Base-by-base conservation (phyloP, 1,140 invertebrate species). In the Schlechtendalia chinensis region DNA sequence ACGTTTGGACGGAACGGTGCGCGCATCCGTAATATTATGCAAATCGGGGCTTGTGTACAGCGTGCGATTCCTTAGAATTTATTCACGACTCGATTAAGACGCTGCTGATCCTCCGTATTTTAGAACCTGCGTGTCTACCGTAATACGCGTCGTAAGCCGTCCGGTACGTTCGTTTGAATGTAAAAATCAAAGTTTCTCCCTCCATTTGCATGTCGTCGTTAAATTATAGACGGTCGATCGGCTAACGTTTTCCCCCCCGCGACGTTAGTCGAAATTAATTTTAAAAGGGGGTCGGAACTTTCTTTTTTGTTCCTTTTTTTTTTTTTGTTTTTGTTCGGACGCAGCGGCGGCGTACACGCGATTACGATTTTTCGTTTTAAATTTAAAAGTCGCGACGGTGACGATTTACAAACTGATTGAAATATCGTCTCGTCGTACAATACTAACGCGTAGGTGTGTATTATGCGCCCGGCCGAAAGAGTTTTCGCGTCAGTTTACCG, bases 211-310 rank as follows among this genome's bases (percentile, higher is more conserved):
- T 75, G 39, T 39, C 54, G 54, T 77, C 54, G 54, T 77, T 59
- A 59, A 59, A 45, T 59, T 59, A 54, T 50, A 53, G 17, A 50
- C 47, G 11, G 47, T 72, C 17, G n/a, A 5, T n/a, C 50, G 17
- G 17, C 24, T n/a, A 29, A 53, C 27, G 3, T 12, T 72, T 72
- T 32, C 54, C 50, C 29, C 27, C 14, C 4, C 39, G 19, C 19
- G 24, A 71, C 16, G 54, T 29, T 27, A 29, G 50, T 72, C 24
- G 27, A 72, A 53, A 72, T 72, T 72, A 72, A 72, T 72, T 54
- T 29, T n/a, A 16, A 72, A 54, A 72, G 63, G 32, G 19, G 32
- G 11, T 45, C n/a, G 63, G 45, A 67, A 67, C 19, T 65, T n/a
- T 12, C 1, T 63, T 14, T 4, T 39, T 39, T 32, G n/a, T n/a